Base-by-base conservation (phyloP, 2,888 invertebrate genomes). In the Tachina lurida region DNA sequence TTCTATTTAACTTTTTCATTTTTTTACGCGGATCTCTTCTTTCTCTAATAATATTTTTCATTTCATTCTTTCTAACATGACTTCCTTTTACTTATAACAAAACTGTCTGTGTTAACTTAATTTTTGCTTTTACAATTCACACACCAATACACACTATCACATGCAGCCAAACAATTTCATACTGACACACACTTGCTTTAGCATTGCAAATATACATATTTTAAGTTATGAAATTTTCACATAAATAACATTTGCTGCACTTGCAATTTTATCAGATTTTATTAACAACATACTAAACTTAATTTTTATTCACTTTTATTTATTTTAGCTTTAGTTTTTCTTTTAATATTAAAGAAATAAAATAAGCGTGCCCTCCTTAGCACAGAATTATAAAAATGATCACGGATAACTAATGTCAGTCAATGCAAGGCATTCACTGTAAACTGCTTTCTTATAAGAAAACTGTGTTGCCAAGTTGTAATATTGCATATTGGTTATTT, bases 281-380 rank as follows among this genome's bases (percentile, higher is more conserved):
- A 76, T 76, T 56, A 39, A 56, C 0, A n/a, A 47, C 65, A 58
- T 1, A 47, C 43, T 77, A 1, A 58, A 15, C 19, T 49, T 15
- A 10, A 19, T 0, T 49, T 56, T 56, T 17, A n/a, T 31, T 3
- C 39, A 56, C n/a, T 77, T 77, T 77, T 41, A 47, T 58, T 56
- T 65, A 3, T 17, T 45, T 0, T 31, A 31, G 7, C 41, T 22
- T 52, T 75, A 45, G 13, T 31, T 49, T 60, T 65, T 54, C 19
- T 22, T 4, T n/a, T 12, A 52, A 1, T 22, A 74, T 17, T 52
- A 31, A 54, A 47, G 2, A 54, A 65, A 41, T 17, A 45, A 49
- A 65, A 52, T 49, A 13, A n/a, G 60, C 47, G 47, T 62, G 4
- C 10, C 13, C 1, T 41, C 4, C 5, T 13, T 31, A 2, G 1